A percentile compares a stretch with the other conserved stretches of the same genome.
Evolutionary conservation across 2,888 invertebrate species (phyloP).

Genomic region (Pseudolycoriella hygida): DNA sequence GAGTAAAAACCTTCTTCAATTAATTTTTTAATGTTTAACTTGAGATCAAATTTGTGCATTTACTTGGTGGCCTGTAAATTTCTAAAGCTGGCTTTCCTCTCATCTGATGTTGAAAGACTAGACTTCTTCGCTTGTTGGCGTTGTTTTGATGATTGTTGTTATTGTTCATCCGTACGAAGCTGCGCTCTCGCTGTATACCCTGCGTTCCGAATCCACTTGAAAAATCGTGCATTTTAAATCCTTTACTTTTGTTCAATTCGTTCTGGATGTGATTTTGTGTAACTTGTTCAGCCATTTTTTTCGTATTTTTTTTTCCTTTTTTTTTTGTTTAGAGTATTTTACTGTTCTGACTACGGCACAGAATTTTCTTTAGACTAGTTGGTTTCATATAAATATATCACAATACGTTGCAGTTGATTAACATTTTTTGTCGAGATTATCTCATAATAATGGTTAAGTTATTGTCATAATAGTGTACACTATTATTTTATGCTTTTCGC

Average conservation of each 20-base stretch:
- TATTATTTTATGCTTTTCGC: background rate
- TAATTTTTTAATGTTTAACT: background rate
- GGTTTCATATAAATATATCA: background rate
- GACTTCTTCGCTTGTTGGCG: slow-evolving; percentile 50
- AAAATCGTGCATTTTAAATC: slow-evolving; percentile 6
- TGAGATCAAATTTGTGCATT: slow-evolving; percentile 4
- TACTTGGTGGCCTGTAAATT: slow-evolving; percentile 79
- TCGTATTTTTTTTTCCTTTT: background rate
- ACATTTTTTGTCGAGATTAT: background rate
- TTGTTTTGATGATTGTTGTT: slow-evolving; percentile 39
- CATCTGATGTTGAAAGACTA: slow-evolving; percentile 38
- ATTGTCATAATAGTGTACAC: background rate
- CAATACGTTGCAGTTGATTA: background rate
- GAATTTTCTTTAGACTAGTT: background rate
- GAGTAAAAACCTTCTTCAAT: slow-evolving; percentile 12
- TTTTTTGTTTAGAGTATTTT: background rate
- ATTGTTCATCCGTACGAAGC: slow-evolving; percentile 37
- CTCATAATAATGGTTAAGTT: background rate
- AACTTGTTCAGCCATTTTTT: slow-evolving; percentile 25
- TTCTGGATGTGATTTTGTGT: slow-evolving; percentile 23
- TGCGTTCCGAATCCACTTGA: slow-evolving; percentile 15
- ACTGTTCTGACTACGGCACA: background rate
- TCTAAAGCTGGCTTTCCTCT: slow-evolving; percentile 71
- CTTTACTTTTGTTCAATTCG: slow-evolving; percentile 3
- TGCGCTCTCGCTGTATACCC: slow-evolving; percentile 48